phyloP scores from a whole-genome alignment of 2,888 invertebrate species.

The Eristalis arbustorum region DNA sequence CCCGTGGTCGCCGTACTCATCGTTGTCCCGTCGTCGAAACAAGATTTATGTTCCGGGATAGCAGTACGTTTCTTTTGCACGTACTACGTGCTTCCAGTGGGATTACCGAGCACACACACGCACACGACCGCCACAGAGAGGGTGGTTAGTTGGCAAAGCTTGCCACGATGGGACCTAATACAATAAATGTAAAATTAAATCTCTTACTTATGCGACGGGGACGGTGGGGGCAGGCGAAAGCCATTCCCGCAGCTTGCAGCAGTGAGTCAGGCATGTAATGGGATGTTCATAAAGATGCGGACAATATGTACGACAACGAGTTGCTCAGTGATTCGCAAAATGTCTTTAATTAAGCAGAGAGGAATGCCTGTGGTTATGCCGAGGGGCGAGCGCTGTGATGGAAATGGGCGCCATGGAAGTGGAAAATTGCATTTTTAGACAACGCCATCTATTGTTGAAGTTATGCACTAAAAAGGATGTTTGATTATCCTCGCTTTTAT shows the following conservation, averaged over 20 bases:
- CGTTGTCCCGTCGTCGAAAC: constrained; percentile 65
- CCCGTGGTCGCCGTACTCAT: constrained; percentile 54
- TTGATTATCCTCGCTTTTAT: background rate
- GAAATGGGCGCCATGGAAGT: background rate
- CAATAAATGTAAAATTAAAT: constrained; percentile 71
- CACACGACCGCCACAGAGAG: constrained; percentile 6
- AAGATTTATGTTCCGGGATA: constrained; percentile 68
- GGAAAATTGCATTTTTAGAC: background rate
- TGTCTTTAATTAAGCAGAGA: background rate
- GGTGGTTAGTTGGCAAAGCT: constrained; percentile 29
- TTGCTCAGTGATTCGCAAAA: background rate
- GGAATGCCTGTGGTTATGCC: background rate
- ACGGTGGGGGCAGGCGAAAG: background rate
- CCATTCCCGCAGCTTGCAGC: background rate
- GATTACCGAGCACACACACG: background rate
- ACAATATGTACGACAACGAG: background rate
- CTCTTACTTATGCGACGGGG: constrained; percentile 64
- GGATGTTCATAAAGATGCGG: background rate
- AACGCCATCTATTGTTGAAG: background rate
- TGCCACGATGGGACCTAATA: constrained; percentile 63
- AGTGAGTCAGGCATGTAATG: background rate
- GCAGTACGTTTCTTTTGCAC: constrained; percentile 55
- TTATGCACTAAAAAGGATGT: background rate
- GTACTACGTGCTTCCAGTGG: constrained; percentile 37
- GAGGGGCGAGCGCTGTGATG: background rate